Evolutionary conservation across 2,888 invertebrate species (phyloP), one percentile per base, ranked within the genome.

Genomic region (Tiliacea citrago): DNA sequence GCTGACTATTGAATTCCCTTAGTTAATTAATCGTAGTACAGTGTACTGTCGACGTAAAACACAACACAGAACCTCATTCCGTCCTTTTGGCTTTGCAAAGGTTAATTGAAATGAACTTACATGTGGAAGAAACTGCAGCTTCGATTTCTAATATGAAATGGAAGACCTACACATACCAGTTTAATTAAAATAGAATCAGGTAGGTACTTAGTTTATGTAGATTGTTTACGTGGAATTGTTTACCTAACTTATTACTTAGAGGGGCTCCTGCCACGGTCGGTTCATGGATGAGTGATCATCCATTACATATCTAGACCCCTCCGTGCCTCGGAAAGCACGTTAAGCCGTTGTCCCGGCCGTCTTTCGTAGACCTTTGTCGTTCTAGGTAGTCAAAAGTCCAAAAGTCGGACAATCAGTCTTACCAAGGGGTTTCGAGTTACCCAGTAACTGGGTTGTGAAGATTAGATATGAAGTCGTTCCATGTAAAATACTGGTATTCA

Each of bases 31-130:
- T n/a, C 12, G 16, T 24, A 49, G 16, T 47, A 16, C 2, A 12
- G 18, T 13, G 39, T 18, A 45, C 21, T 16, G 12, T n/a, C 16
- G 12, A 29, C 1, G 12, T n/a, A 42, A 35, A 39, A n/a, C 2
- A 39, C 16, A n/a, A n/a, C 5, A 39, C 10, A 24, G 42, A n/a
- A 35, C 2, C 8, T 12, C 42, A 68, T 53, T 42, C 42, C 42
- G 7, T 10, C 7, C 18, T 35, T 24, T 60, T 45, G 12, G 16
- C 18, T 24, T 24, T 55, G 47, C 13, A 7, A 55, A 47, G 47
- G 13, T 29, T 47, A 75, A 55, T 74, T 24, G 2, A 62, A 74
- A 47, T 39, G 13, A 42, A 12, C 53, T 47, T 16, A 53, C 9
- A 12, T 24, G 10, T 55, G 16, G 7, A 21, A 24, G 21, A 45